Conservation (phyloP, 2,113 vertebrate genomes). For the Hyaena hyaena region DNA sequence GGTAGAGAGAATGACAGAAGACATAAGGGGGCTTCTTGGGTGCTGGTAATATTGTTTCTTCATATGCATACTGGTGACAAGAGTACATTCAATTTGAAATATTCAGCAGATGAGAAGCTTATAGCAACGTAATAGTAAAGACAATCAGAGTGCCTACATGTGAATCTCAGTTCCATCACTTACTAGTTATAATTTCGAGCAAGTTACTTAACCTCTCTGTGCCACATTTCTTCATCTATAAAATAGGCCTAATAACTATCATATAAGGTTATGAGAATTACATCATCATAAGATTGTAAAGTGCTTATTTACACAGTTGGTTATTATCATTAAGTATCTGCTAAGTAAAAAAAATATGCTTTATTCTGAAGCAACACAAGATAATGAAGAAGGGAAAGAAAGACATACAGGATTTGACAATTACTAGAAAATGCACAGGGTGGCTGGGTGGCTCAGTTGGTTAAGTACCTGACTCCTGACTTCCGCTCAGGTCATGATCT, state of each 20-base stretch:
- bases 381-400: conserved; percentile 18
- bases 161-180: not conserved
- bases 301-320: not conserved
- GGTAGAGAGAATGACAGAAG: not conserved
- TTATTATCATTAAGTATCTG: conserved; percentile 2
- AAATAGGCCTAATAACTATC: not conserved
- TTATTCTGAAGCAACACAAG: conserved; percentile 39
- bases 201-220: not conserved
- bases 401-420: not conserved
- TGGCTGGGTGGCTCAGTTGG: no score
- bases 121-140: not conserved
- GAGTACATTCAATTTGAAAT: not conserved
- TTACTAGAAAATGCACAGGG: not conserved
- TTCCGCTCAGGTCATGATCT: no score
- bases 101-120: not conserved
- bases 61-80: not conserved
- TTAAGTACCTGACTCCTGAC: no score
- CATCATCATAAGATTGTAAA: not conserved
- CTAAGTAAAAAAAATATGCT: conserved; percentile 34
- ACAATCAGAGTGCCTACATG: not conserved
- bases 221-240: conserved; percentile 6
- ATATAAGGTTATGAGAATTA: conserved; percentile 10
- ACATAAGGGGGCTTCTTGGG: not conserved
- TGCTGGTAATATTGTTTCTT: not conserved
- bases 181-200: not conserved